Base-by-base conservation (phyloP, 2,113 vertebrate genomes). In the Campylomormyrus numenius region DNA sequence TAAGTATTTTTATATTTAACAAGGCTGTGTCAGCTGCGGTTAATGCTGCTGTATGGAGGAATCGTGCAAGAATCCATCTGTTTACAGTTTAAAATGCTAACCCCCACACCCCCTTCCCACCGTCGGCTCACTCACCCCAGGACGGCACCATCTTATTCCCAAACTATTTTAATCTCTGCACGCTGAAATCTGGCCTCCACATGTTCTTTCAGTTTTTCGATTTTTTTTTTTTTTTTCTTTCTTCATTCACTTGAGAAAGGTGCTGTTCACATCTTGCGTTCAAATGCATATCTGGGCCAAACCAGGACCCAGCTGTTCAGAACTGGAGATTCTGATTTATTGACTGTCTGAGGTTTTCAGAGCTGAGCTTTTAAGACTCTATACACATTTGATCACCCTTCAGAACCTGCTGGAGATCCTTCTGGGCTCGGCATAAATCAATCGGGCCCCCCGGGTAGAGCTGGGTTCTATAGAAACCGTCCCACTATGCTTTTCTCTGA, bases 361-460 rank as follows among this genome's bases (percentile, higher is more conserved):
- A 52, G 56, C 85, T 90, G 90, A 92, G 88, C 91, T 91, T 50
- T 89, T 93, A 92, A 88, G 48, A 92, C 83, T 80, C 90, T 1
- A 85, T 80, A 92, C 89, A 84, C 66, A 91, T 94, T 92, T 92
- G 92, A 94, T 94, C 92, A 92, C 53, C 92, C 90, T 24, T 45
- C 42, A 88, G 94, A 89, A 74, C 8, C 8, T 84, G 35, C 15
- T 89, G 87, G 84, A 66, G 77, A n/a, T 6, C 91, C 27, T 90
- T 92, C 92, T 85, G 19, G 83, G 17, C 50, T 91, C 89, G 0
- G 31, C 19, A n/a, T 62, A 62, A 89, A 48, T 88, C 88, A 88
- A 35, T 4, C 42, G 5, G 19, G n/a, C 3, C 24, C 46, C 7
- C 17, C 87, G 85, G 53, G 42, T 45, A 87, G 46, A 19, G 21